These are phyloP conservation scores for Dynastes grantii DNA, from an alignment of 2,888 invertebrate genomes.

Conservation along the genomic window DNA sequence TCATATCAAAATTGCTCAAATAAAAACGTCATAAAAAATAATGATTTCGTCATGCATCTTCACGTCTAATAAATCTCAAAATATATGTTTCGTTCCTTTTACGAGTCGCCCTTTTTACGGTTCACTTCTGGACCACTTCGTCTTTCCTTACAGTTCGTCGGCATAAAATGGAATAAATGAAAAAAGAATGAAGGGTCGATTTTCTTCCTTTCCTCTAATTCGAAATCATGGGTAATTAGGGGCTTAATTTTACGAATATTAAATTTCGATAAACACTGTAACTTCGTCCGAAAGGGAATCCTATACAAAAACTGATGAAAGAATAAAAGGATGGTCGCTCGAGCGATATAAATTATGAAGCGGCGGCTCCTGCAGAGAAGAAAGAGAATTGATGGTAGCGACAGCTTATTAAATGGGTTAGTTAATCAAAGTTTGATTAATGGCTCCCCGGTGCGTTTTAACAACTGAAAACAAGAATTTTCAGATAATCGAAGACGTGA, in stretches of 20 bases:
- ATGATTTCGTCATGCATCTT: slow-evolving; percentile 44
- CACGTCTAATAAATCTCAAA: slow-evolving; percentile 41
- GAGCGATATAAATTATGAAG: slow-evolving; percentile 54
- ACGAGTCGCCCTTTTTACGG: slow-evolving; percentile 34
- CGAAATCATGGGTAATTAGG: slow-evolving; percentile 20
- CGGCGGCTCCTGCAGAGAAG: slow-evolving; percentile 48
- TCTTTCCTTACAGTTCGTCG: slow-evolving; percentile 1
- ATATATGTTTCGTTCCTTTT: slow-evolving; percentile 30
- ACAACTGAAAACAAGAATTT: slow-evolving; percentile 45
- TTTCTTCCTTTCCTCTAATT: not conserved
- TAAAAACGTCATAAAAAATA: slow-evolving; percentile 43
- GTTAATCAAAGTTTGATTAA: slow-evolving; percentile 59
- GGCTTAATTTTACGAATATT: slow-evolving; percentile 20
- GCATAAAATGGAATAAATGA: not conserved
- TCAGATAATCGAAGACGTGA: slow-evolving; percentile 38
- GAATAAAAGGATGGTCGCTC: slow-evolving; percentile 36
- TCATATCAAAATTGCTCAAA: slow-evolving; percentile 45
- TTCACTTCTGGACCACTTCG: slow-evolving; percentile 13
- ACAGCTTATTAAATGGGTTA: slow-evolving; percentile 58
- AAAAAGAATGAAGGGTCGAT: not conserved
- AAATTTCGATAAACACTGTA: slow-evolving; percentile 29
- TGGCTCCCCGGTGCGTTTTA: slow-evolving; percentile 53
- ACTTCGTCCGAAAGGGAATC: not conserved
- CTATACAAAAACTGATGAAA: slow-evolving; percentile 25
- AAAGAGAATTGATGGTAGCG: slow-evolving; percentile 56